Conservation (phyloP, 2,113 vertebrate genomes). For the Tylochromis polylepis region DNA sequence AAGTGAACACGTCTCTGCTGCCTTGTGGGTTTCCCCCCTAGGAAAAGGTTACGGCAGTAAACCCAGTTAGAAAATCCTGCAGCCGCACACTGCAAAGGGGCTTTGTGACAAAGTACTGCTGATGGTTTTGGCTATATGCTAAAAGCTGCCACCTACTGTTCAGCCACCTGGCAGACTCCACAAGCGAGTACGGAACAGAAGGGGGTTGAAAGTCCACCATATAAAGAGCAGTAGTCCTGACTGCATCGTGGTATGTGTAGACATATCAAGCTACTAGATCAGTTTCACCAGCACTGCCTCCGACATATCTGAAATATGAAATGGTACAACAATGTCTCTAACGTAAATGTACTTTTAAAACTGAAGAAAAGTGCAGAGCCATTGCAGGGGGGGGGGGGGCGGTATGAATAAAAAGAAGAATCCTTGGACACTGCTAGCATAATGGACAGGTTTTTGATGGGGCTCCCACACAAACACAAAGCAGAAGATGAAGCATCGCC, state of each 20-base stretch:
- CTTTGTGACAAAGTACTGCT: neutral
- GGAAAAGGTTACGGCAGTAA: neutral
- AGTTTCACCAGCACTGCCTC: neutral
- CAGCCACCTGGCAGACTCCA: neutral
- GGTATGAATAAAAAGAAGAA: too few relatives aligned
- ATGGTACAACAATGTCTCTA: neutral
- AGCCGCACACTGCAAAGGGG: neutral
- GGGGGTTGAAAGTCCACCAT: neutral
- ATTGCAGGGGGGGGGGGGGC: too few relatives aligned
- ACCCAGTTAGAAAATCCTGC: neutral
- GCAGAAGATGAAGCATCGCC: too few relatives aligned
- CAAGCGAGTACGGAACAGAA: fast-evolving
- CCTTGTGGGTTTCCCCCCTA: neutral
- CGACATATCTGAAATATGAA: neutral
- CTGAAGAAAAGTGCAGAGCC: too few relatives aligned
- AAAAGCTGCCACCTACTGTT: neutral
- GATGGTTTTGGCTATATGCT: neutral
- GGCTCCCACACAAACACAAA: too few relatives aligned
- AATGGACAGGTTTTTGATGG: too few relatives aligned
- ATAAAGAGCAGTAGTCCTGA: neutral
- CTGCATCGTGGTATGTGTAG: neutral
- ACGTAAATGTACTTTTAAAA: neutral
- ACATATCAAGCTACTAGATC: neutral
- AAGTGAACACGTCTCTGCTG: neutral
- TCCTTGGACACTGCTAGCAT: too few relatives aligned